These are phyloP conservation scores for Salminus brasiliensis DNA, from an alignment of 2,113 vertebrate species.

Conservation along the genomic window DNA sequence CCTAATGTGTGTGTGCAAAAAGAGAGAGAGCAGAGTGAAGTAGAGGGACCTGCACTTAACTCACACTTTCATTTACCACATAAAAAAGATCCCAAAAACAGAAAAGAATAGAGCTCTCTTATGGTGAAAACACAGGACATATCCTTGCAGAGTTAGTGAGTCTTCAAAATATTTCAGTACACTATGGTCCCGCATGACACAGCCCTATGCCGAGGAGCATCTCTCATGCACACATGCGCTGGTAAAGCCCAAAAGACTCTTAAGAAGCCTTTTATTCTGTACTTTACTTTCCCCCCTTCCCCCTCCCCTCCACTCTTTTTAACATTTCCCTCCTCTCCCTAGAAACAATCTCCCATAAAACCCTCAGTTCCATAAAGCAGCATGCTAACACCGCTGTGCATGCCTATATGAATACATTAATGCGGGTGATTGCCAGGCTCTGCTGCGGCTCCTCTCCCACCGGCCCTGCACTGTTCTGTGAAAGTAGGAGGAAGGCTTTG, in stretches of 20 bases:
- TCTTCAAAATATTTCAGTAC: constrained; percentile 13
- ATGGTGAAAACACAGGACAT: constrained; percentile 1
- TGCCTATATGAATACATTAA: constrained; percentile 39
- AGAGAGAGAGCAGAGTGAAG: too few relatives aligned
- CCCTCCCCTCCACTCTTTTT: constrained; percentile 13
- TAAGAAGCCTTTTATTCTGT: constrained; percentile 33
- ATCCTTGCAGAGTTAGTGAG: neutral
- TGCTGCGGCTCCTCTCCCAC: constrained; percentile 36
- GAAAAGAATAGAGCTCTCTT: neutral
- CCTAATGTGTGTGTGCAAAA: too few relatives aligned
- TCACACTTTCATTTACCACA: neutral
- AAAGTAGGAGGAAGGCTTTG: constrained; percentile 45
- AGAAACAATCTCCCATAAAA: constrained; percentile 19
- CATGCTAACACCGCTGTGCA: neutral
- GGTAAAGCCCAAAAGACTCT: constrained; percentile 42
- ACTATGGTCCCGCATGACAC: neutral
- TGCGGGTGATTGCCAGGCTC: constrained; percentile 23
- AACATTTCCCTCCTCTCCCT: constrained; percentile 5
- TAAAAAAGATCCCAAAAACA: neutral
- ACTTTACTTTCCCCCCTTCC: constrained; percentile 21
- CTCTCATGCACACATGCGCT: neutral
- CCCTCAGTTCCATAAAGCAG: constrained; percentile 16
- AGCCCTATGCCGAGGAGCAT: neutral
- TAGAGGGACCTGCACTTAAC: too few relatives aligned
- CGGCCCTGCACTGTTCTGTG: constrained; percentile 29